Evolutionary conservation across 2,113 vertebrate genomes (phyloP).

Genomic region (Leucopsar rothschildi): DNA sequence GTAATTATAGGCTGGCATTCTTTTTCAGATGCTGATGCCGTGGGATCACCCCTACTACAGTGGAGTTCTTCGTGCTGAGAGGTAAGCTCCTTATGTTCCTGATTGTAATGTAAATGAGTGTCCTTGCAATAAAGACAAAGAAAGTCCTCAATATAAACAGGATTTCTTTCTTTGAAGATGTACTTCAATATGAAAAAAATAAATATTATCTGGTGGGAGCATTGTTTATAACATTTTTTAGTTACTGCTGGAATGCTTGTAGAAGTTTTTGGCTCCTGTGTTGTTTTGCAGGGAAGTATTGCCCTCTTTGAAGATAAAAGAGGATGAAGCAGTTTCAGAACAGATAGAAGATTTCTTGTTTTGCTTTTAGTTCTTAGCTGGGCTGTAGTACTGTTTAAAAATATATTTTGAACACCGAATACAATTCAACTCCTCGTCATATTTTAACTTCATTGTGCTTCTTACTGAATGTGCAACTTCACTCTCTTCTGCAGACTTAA

Average conservation of each 20-base stretch:
- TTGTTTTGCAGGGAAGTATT: background rate
- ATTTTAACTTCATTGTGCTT: background rate
- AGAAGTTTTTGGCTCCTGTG: background rate
- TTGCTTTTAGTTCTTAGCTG: background rate
- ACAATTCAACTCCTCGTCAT: background rate
- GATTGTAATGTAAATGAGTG: constrained; percentile 40
- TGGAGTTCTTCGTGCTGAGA: constrained; percentile 90
- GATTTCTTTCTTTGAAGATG: constrained; percentile 17
- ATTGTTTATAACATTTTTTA: background rate
- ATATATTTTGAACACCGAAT: background rate
- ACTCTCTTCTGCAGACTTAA: background rate
- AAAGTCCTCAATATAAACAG: background rate
- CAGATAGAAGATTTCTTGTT: background rate
- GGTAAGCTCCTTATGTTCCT: constrained; percentile 71
- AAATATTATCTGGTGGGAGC: background rate
- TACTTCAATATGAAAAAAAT: background rate
- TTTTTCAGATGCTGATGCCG: constrained; percentile 88
- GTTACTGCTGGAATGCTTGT: background rate
- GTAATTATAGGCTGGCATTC: background rate
- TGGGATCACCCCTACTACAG: constrained; percentile 97
- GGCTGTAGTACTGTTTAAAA: background rate
- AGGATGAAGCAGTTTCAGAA: background rate
- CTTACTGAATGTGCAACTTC: background rate
- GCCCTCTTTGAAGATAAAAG: background rate
- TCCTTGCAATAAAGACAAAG: background rate